phyloP scores from a whole-genome alignment of 92 coral and sea anemone species.

The Palythoa caribaeorum region DNA sequence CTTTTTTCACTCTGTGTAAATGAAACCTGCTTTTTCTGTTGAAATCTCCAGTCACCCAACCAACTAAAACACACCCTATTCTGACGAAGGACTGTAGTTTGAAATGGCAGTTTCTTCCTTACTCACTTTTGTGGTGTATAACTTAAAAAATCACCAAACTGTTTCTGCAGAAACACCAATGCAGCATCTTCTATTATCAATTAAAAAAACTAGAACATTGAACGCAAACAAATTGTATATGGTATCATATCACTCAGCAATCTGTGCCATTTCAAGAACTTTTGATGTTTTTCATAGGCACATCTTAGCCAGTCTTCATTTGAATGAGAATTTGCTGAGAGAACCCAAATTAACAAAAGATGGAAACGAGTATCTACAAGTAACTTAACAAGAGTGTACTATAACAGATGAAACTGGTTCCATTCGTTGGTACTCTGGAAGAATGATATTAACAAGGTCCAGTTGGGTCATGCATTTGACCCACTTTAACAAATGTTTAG shows the following conservation, averaged over 20 bases:
- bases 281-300: constrained; percentile 31
- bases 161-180: no score
- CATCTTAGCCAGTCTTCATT: constrained; percentile 61
- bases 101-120: no score
- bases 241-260: neutral
- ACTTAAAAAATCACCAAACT: no score
- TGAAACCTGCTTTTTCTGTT: no score
- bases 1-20: neutral
- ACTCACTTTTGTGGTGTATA: no score
- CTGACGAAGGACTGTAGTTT: no score
- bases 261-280: neutral
- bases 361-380: constrained; percentile 50
- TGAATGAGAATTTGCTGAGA: constrained; percentile 63
- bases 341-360: constrained; percentile 53
- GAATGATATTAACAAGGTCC: constrained; percentile 46
- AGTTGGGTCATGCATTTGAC: constrained; percentile 5
- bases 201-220: neutral
- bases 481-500: no score
- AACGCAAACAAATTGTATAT: neutral
- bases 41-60: no score
- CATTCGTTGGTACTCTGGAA: constrained; percentile 61
- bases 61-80: no score
- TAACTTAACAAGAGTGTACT: constrained; percentile 61
- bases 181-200: no score
- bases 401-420: constrained; percentile 64